Percentiles rank a stretch among this genome's conserved stretches.
Conservation (phyloP, 2,113 vertebrate species). For the Lichenostomus cassidix region DNA sequence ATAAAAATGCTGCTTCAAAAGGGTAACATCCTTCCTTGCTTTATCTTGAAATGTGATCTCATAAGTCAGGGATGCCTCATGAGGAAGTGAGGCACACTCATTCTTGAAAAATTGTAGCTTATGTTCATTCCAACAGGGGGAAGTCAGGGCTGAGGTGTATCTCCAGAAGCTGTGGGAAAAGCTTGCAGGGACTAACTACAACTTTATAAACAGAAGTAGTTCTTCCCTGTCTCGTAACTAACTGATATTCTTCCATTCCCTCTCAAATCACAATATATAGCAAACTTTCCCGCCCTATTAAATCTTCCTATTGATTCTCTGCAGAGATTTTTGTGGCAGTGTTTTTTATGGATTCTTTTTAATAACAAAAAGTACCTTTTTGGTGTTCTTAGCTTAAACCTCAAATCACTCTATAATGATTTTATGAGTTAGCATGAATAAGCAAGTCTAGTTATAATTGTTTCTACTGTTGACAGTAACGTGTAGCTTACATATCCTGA, state of each 20-base stretch:
- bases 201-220: not conserved
- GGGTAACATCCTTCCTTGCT: not conserved
- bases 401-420: not conserved
- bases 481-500: not conserved
- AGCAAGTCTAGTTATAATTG: not conserved
- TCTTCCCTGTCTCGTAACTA: not conserved
- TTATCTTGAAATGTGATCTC: not conserved
- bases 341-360: not conserved
- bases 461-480: conserved; percentile 7
- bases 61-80: not conserved
- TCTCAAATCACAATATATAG: not conserved
- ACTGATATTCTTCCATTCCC: not conserved
- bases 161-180: not conserved
- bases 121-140: not conserved
- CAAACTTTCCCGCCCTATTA: not conserved
- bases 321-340: not conserved
- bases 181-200: not conserved
- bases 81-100: not conserved
- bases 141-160: not conserved
- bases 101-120: not conserved
- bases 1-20: not conserved
- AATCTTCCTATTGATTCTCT: not conserved
- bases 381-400: not conserved
- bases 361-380: not conserved
- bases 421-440: not conserved